A percentile compares a stretch with the other conserved stretches of the same genome.
Evolutionary conservation across 2,888 invertebrate genomes (phyloP).

Genomic region (Crepidodera aurea): DNA sequence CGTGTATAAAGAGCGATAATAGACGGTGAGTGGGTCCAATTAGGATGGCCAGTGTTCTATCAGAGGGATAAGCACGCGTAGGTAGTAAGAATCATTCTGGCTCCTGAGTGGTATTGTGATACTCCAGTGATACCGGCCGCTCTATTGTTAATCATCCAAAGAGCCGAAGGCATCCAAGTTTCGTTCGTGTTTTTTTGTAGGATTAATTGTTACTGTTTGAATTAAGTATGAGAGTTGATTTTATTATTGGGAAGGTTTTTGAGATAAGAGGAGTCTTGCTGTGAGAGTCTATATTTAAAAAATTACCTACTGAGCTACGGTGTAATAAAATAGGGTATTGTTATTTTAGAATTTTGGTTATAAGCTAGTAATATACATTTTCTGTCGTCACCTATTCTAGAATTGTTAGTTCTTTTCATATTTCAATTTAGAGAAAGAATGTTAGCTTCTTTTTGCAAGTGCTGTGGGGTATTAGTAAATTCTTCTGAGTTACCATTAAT

Average conservation of each 20-base stretch:
- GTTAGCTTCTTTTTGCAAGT: no score
- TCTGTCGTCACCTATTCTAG: no score
- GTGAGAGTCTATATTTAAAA: slow-evolving; percentile 16
- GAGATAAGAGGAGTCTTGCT: slow-evolving; percentile 21
- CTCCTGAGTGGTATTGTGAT: slow-evolving; percentile 56
- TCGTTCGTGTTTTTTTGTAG: slow-evolving; percentile 30
- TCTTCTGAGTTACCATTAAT: no score
- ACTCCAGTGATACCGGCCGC: slow-evolving; percentile 53
- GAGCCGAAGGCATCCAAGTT: slow-evolving; percentile 35
- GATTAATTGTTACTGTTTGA: slow-evolving; percentile 46
- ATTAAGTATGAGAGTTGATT: slow-evolving; percentile 41
- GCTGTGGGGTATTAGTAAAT: no score
- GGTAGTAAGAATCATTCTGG: slow-evolving; percentile 52
- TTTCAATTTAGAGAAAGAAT: no score
- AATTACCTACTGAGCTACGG: slow-evolving; percentile 9
- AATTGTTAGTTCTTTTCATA: no score
- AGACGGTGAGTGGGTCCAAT: slow-evolving; percentile 52
- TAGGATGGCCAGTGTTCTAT: slow-evolving; percentile 45
- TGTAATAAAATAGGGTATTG: no score
- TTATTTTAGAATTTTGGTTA: no score
- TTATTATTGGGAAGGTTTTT: slow-evolving; percentile 20
- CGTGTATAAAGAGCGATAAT: slow-evolving; percentile 33
- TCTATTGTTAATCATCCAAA: slow-evolving; percentile 44
- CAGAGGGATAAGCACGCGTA: slow-evolving; percentile 47
- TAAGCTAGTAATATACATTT: no score